Conservation (phyloP, 2,113 vertebrate genomes). For the Candoia aspera region DNA sequence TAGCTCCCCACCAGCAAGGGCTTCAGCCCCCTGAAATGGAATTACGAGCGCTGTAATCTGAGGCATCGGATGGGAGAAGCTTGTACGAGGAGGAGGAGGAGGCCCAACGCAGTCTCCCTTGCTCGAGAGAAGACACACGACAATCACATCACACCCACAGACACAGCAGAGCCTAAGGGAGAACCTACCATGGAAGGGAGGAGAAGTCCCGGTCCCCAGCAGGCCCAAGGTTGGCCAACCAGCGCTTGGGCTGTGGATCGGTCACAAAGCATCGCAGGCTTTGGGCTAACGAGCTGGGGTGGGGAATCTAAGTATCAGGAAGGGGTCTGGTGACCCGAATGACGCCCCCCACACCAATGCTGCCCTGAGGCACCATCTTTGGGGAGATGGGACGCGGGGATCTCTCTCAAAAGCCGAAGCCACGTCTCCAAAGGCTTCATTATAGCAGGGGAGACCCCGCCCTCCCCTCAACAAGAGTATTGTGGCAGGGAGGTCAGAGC, state of each 20-base stretch:
- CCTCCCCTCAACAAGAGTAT: no score
- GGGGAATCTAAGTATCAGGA: constrained; percentile 43
- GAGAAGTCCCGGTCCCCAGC: constrained; percentile 32
- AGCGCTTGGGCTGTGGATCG: constrained; percentile 36
- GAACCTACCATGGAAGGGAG: constrained; percentile 55
- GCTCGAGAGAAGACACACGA: constrained; percentile 49
- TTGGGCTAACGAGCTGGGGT: constrained; percentile 13
- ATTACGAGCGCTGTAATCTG: no score
- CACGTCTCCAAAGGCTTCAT: accelerated
- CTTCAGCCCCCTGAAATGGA: no score
- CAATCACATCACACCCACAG: constrained; percentile 67
- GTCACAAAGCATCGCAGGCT: constrained; percentile 62
- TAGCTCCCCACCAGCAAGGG: no score
- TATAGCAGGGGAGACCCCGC: neutral
- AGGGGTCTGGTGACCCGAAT: constrained; percentile 24
- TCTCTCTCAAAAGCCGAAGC: constrained; percentile 54
- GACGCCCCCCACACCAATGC: neutral
- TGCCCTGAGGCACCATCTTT: neutral
- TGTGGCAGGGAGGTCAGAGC: neutral
- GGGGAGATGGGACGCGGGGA: constrained; percentile 35
- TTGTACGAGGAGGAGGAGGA: neutral
- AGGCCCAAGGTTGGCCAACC: constrained; percentile 6
- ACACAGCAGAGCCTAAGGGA: constrained; percentile 57
- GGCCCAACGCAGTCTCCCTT: neutral
- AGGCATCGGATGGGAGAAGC: neutral